Conservation (phyloP, 2,888 invertebrate genomes). For the Julus scandinavius region DNA sequence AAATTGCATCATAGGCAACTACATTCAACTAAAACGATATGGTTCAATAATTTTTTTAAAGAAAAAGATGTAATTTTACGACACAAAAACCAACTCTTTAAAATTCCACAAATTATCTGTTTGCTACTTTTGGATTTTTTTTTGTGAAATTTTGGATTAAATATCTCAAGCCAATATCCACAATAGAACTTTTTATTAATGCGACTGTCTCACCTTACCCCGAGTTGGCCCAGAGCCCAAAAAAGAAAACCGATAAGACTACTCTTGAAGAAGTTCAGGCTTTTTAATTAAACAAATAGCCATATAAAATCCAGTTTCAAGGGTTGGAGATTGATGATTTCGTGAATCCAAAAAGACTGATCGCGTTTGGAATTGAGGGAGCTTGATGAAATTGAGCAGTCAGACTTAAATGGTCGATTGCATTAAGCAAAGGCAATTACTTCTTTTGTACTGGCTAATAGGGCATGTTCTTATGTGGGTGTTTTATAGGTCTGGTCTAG, state of each 20-base stretch:
- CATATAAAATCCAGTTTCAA: neutral
- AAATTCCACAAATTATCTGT: too few species aligned
- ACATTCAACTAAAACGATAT: too few species aligned
- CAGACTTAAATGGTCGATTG: slow-evolving; percentile 30
- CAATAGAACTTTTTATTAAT: too few species aligned
- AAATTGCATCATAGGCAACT: too few species aligned
- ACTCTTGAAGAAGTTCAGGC: slow-evolving; percentile 7
- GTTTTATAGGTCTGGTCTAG: slow-evolving; percentile 8
- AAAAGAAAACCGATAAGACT: neutral
- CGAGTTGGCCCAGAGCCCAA: slow-evolving; percentile 8
- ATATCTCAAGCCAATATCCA: too few species aligned
- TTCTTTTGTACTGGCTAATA: slow-evolving; percentile 34
- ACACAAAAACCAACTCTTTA: too few species aligned
- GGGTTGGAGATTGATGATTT: slow-evolving; percentile 21
- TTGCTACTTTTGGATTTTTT: too few species aligned
- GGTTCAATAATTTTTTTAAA: too few species aligned
- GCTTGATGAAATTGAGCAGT: slow-evolving; percentile 43
- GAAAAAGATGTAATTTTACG: too few species aligned
- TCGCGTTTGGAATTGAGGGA: neutral
- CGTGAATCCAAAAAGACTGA: slow-evolving; percentile 19
- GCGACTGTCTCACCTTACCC: too few species aligned
- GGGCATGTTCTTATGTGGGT: slow-evolving; percentile 27
- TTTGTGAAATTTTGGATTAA: too few species aligned
- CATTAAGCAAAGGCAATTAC: slow-evolving; percentile 44
- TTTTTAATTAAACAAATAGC: slow-evolving; percentile 39